Base-by-base conservation (phyloP, 1,140 invertebrate genomes). In the Fopius arisanus region DNA sequence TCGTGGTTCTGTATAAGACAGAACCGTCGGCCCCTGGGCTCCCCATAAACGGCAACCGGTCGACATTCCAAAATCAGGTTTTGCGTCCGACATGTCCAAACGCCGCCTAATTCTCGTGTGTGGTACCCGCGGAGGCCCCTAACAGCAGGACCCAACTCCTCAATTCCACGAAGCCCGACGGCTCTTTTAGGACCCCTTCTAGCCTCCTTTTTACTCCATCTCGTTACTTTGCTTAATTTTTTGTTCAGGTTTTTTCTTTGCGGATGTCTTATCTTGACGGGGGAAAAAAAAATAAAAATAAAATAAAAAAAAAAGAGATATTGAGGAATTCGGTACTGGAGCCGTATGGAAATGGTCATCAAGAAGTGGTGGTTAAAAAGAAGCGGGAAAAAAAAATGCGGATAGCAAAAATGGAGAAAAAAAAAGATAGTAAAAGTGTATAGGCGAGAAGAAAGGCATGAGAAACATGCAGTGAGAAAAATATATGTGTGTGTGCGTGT, bases 61-160 rank as follows among this genome's bases (percentile, higher is more conserved):
- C 78, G 69, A 74, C 79, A 79, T 82, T 78, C 77, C 59, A 28
- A 80, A 78, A 82, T 80, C 78, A 79, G 78, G 78, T 82, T 79
- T 80, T 77, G 72, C 74, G 78, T 78, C 75, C 76, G 78, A 82
- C 74, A 82, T 83, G 81, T 82, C 75, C 54, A 70, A 70, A 76
- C 67, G 75, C 75, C 75, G 48, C 40, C 62, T 65, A 68, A 62
- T 68, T 66, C 68, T 65, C 67, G 37, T 65, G 62, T 29, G n/a
- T 41, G 51, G 43, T 66, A 59, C 37, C 41, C 41, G 63, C 37
- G 70, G 70, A 74, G 72, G 51, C 66, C 74, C 41, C 71, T 77
- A 77, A 80, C 78, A 76, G 40, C 73, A 40, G 65, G 41, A 41
- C 54, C 70, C 29, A 21, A 51, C 68, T 69, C 43, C 74, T 72